Conservation (phyloP, 2,113 vertebrate species). For the Salminus brasiliensis region DNA sequence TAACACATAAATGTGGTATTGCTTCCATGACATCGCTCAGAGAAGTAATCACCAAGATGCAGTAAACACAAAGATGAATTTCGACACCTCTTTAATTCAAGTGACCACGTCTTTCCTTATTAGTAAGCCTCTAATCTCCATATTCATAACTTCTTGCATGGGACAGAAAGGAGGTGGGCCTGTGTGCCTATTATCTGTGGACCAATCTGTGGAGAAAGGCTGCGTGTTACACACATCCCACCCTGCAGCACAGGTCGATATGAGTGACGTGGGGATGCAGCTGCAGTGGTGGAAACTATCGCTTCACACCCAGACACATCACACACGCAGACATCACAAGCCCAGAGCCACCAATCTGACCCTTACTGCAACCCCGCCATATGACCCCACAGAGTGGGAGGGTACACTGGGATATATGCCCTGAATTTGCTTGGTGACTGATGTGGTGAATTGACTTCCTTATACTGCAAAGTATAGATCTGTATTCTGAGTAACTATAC, state of each 20-base stretch:
- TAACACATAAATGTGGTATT: too few species aligned
- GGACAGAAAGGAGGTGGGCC: neutral
- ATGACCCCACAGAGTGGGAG: neutral
- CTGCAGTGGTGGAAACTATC: conserved; percentile 29
- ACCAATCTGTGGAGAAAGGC: neutral
- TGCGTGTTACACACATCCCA: neutral
- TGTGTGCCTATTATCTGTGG: neutral
- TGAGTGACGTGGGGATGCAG: conserved; percentile 2
- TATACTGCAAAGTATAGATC: too few species aligned
- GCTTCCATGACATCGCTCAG: too few species aligned
- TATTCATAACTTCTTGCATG: neutral
- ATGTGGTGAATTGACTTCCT: too few species aligned
- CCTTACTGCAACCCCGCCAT: neutral
- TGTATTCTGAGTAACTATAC: too few species aligned
- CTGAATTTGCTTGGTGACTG: neutral
- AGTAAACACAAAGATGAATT: neutral
- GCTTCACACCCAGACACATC: neutral
- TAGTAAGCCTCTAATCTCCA: neutral
- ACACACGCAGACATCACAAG: neutral
- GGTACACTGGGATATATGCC: neutral
- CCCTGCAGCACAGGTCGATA: conserved; percentile 24
- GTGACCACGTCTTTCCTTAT: neutral
- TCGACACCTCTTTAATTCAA: neutral
- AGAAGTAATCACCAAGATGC: neutral
- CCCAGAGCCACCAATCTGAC: conserved; percentile 4